Base-by-base conservation (phyloP, 2,888 invertebrate species). In the Macaria liturata region DNA sequence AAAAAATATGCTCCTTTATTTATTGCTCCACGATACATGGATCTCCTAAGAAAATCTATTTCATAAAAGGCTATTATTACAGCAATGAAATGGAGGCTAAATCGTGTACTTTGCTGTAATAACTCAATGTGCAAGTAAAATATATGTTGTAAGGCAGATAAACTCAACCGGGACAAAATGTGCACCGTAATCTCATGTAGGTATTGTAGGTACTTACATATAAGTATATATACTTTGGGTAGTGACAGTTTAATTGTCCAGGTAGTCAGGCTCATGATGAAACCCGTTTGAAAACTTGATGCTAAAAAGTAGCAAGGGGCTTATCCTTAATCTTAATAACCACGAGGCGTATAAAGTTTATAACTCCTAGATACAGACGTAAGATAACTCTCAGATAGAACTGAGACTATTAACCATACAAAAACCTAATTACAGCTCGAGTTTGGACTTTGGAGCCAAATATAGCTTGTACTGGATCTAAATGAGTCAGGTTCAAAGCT, bases 371-470 rank as follows among this genome's bases (percentile, higher is more conserved):
- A 59, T 57, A 30, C 31, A 42, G 46, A 44, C 37, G 46, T 20
- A 42, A 54, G 58, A 58, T 58, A 58, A 58, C 37, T 51, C 37
- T 31, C 44, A 54, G 42, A 54, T 54, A 54, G 31, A 48, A 48
- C 44, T 54, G 44, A 43, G 45, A 34, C 32, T 57, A 49, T 55
- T 39, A 46, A 44, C 47, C 54, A 64, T 60, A 62, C 47, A 58
- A 64, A 61, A 62, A 60, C 51, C 55, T 63, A 60, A 66, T 65
- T 56, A 53, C 44, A 34, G 51, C n/a, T 32, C 9, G 48, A 54
- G 61, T 61, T 61, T 47, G 34, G n/a, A n/a, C n/a, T 57, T 52
- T 44, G 34, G 40, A 44, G 30, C 34, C 45, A 42, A 54, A 37
- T 47, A 39, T 50, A 31, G 32, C 37, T 44, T 32, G 50, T 42